Percentiles rank a stretch among this genome's conserved stretches.
These are phyloP conservation scores for Carassius gibelio DNA, from an alignment of 2,113 vertebrate genomes.

Conservation along the genomic window DNA sequence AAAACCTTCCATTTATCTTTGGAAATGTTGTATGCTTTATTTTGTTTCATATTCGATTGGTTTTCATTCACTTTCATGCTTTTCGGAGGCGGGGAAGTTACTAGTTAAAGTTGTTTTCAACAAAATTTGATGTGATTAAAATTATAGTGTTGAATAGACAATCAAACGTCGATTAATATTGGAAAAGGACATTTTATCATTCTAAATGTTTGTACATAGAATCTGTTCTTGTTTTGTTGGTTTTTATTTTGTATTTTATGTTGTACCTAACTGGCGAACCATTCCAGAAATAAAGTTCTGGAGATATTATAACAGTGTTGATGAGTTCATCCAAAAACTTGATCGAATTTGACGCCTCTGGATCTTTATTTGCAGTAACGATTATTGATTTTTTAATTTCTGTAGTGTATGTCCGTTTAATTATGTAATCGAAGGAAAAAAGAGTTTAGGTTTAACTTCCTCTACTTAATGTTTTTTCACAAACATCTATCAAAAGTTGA, in stretches of 20 bases:
- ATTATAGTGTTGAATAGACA: slow-evolving; percentile 59
- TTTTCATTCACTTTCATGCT: slow-evolving; percentile 31
- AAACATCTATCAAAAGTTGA: no score
- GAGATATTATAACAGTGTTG: slow-evolving; percentile 41
- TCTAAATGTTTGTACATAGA: slow-evolving; percentile 61
- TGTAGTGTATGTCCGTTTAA: background rate
- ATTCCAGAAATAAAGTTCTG: slow-evolving; percentile 63
- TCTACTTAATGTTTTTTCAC: background rate
- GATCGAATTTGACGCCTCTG: background rate
- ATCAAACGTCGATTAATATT: slow-evolving; percentile 54
- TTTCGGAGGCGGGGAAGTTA: background rate
- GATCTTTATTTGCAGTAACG: background rate
- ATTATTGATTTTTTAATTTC: background rate
- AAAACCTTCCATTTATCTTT: slow-evolving; percentile 43
- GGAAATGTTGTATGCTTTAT: slow-evolving; percentile 34
- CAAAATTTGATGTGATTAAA: slow-evolving; percentile 44
- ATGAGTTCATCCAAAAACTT: background rate
- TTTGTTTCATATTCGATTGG: slow-evolving; percentile 21
- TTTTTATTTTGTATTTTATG: slow-evolving; percentile 59
- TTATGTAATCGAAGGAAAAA: background rate
- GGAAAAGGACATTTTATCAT: slow-evolving; percentile 51
- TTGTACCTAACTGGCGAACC: slow-evolving; percentile 57
- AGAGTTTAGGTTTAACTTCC: background rate
- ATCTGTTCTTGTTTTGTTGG: slow-evolving; percentile 48
- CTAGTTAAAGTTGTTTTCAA: slow-evolving; percentile 38